Evolutionary conservation across 2,113 vertebrate genomes (phyloP), one percentile per base, ranked within the genome.

Genomic region (Haplotaxodon microlepis): DNA sequence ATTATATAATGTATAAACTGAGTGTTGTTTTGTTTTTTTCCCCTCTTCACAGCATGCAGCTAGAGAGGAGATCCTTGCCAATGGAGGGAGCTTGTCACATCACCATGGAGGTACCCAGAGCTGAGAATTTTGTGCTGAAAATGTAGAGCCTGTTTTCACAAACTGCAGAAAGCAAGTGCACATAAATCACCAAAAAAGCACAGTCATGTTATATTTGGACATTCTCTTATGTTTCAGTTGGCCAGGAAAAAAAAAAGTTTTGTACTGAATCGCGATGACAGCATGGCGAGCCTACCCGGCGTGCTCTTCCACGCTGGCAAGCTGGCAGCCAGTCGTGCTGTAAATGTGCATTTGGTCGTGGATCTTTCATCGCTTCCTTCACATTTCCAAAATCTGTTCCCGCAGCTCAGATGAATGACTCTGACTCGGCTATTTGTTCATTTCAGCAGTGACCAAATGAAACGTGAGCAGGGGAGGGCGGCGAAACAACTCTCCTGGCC

Each of bases 61-160:
- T 94, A 97, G 99, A 96, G 98, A 99, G 82, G 99, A 99, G 96
- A 99, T 99, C 92, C 97, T 99, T 91, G 98, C 98, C 92, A 99
- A 99, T 85, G 98, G 98, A 95, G 99, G 99, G 90, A 99, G 99
- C 90, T 96, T 99, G 92, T 99, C 98, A 84, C 99, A 99, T 97
- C 99, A 99, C 87, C 99, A 99, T 21, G 99, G 99, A 99, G 99
- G 99, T 99, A 98, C 38, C 7, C 71, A 34, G 73, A 40, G 24
- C 56, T 27, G 50, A 66, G 36, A 69, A 90, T 88, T 85, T 85
- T 63, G 86, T 34, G 85, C 24, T 84, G 47, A 36, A 73, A 81
- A 57, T 42, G 80, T 83, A 27, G 8, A 9, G 5, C 17, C 27
- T 38, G 19, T 82, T 82, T 80, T 73, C 63, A 17, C 19, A 53